phyloP scores from a whole-genome alignment of 2,888 invertebrate genomes.

The Tyria jacobaeae region DNA sequence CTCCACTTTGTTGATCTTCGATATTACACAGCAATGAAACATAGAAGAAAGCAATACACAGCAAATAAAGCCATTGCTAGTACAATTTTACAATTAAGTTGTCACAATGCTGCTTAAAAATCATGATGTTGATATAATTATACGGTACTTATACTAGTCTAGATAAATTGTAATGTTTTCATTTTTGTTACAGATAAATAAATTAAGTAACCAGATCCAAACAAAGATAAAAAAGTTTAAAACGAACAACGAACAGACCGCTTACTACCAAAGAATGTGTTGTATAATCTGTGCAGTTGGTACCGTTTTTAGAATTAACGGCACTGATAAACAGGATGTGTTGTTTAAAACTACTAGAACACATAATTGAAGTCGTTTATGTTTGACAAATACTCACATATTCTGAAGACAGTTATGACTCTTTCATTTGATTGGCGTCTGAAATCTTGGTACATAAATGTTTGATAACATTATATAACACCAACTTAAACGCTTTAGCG shows the following conservation, averaged over 20 bases:
- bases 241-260: neutral
- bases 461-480: neutral
- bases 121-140: too few relatives aligned
- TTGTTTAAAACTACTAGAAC: neutral
- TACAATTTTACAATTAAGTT: too few relatives aligned
- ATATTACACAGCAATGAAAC: constrained; percentile 11
- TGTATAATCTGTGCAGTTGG: neutral
- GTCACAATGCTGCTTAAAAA: too few relatives aligned
- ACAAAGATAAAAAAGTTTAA: neutral
- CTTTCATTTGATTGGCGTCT: neutral
- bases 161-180: too few relatives aligned
- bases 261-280: neutral
- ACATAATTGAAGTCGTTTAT: neutral
- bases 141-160: neutral
- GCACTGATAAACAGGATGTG: neutral
- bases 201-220: too few relatives aligned
- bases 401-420: neutral
- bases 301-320: neutral
- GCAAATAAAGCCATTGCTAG: neutral
- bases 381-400: neutral
- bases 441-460: neutral
- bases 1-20: constrained; percentile 34
- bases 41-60: neutral
- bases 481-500: neutral
- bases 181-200: too few relatives aligned